Evolutionary conservation across 2,113 vertebrate species (phyloP).

Genomic region (Climacteris rufus): DNA sequence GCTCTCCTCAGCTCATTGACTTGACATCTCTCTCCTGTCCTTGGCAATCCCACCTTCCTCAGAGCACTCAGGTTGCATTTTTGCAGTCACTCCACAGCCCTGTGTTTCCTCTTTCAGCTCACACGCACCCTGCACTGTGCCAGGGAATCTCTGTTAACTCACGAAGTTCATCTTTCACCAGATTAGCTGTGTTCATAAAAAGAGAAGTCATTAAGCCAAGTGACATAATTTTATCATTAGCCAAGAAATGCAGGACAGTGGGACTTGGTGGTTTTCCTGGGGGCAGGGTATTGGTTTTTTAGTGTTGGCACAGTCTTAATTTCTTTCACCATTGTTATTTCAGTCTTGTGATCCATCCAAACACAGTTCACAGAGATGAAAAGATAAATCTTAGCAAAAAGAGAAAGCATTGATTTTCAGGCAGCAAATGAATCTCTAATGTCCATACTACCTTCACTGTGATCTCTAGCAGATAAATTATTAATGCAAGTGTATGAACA

Average conservation of each 20-base stretch:
- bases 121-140: background rate
- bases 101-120: background rate
- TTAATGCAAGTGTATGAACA: conserved; percentile 75
- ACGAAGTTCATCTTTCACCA: background rate
- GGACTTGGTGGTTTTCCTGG: background rate
- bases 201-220: conserved; percentile 1
- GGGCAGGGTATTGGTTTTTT: background rate
- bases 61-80: background rate
- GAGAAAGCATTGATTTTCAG: conserved; percentile 52
- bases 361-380: conserved; percentile 15
- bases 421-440: conserved; percentile 52
- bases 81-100: background rate
- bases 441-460: conserved; percentile 58
- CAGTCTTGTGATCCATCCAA: conserved; percentile 13
- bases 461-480: conserved; percentile 73
- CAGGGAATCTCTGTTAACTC: background rate
- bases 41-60: background rate
- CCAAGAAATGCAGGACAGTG: background rate
- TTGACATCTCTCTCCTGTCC: background rate
- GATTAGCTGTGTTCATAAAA: background rate
- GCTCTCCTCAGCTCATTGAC: background rate
- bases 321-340: conserved; percentile 54
- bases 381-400: conserved; percentile 45
- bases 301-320: background rate
- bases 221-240: background rate